Conservation (phyloP, 1,140 invertebrate species). For the Scaptomyza montana region DNA sequence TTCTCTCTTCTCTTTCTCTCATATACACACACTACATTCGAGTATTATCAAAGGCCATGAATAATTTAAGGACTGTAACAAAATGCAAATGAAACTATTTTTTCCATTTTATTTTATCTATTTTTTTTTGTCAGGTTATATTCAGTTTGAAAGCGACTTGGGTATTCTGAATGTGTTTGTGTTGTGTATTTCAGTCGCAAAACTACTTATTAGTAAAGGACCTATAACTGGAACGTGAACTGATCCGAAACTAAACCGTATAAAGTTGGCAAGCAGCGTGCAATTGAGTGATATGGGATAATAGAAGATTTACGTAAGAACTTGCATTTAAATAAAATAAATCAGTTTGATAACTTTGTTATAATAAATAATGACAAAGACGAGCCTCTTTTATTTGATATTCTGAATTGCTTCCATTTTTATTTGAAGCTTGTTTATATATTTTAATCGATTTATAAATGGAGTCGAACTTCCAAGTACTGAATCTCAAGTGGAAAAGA, state of each 20-base stretch:
- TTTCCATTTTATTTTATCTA: background rate
- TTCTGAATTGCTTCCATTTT: background rate
- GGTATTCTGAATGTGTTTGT: background rate
- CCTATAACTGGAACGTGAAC: background rate
- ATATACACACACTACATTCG: background rate
- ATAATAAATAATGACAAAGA: too few relatives aligned
- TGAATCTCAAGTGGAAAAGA: too few relatives aligned
- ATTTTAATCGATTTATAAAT: background rate
- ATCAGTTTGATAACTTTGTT: too few relatives aligned
- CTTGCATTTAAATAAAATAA: too few relatives aligned
- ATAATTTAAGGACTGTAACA: conserved; percentile 34
- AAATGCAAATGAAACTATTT: conserved; percentile 23
- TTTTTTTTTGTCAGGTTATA: conserved; percentile 8
- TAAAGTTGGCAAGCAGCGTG: too few relatives aligned
- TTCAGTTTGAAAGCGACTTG: background rate
- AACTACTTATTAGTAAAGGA: background rate
- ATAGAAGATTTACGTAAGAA: too few relatives aligned
- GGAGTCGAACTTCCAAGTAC: too few relatives aligned
- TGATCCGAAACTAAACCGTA: conserved; percentile 1
- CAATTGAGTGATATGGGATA: too few relatives aligned
- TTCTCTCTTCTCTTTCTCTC: too few relatives aligned
- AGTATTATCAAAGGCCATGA: conserved; percentile 43
- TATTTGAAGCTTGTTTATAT: background rate
- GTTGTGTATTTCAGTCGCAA: background rate
- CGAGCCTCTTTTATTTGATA: too few relatives aligned